These are phyloP conservation scores for Drosophila multiciliata DNA, from an alignment of 2,888 invertebrate species.

Conservation along the genomic window DNA sequence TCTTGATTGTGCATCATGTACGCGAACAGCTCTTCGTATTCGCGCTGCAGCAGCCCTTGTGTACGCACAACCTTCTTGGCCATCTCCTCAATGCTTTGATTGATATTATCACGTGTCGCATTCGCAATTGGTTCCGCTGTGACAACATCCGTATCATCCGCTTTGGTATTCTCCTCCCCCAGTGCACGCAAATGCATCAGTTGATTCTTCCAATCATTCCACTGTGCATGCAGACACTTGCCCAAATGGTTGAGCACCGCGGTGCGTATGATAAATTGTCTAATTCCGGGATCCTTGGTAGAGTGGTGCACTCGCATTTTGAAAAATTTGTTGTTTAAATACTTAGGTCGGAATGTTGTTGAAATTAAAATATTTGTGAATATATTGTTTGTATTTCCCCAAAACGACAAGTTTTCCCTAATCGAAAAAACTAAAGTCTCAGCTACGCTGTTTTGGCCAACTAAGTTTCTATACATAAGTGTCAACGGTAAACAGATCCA, in stretches of 20 bases:
- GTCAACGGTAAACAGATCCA: too few relatives aligned
- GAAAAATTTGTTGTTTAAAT: slow-evolving; percentile 31
- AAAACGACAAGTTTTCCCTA: too few relatives aligned
- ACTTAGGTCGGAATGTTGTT: slow-evolving; percentile 14
- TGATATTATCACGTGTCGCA: slow-evolving; percentile 12
- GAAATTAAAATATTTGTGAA: neutral
- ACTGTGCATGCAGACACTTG: slow-evolving; percentile 56
- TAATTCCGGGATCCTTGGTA: slow-evolving; percentile 62
- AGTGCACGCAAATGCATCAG: slow-evolving; percentile 36
- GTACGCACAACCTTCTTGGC: slow-evolving; percentile 34
- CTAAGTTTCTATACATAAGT: too few relatives aligned
- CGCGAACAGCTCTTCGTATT: slow-evolving; percentile 53
- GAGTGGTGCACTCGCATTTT: slow-evolving; percentile 37
- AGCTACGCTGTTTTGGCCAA: too few relatives aligned
- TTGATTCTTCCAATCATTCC: slow-evolving; percentile 63
- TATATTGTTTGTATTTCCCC: neutral
- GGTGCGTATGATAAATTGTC: slow-evolving; percentile 67
- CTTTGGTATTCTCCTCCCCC: slow-evolving; percentile 3
- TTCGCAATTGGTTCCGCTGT: neutral
- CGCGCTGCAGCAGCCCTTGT: slow-evolving; percentile 55
- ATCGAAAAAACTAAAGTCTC: neutral
- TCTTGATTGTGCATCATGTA: slow-evolving; percentile 67
- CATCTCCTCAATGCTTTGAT: slow-evolving; percentile 29
- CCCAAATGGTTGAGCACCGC: slow-evolving; percentile 60
- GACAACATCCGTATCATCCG: neutral